Conservation (phyloP, 2,113 vertebrate species). For the Lanius collurio region DNA sequence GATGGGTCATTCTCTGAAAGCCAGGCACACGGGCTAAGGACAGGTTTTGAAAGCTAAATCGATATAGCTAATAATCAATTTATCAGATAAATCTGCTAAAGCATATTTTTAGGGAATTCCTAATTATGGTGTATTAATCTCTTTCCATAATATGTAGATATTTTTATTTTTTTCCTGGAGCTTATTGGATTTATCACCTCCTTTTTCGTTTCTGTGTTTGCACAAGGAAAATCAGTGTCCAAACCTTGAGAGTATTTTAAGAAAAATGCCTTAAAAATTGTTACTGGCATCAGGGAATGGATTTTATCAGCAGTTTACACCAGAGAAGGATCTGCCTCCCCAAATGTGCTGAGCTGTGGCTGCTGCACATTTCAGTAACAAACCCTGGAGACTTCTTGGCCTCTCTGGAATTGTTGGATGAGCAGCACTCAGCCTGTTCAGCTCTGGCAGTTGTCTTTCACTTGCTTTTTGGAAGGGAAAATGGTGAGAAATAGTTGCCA, state of each 20-base stretch:
- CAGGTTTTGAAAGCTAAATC: too few species aligned
- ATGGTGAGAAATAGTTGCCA: background rate
- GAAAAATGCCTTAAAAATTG: background rate
- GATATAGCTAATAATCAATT: too few species aligned
- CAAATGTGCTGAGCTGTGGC: background rate
- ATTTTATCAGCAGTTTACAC: background rate
- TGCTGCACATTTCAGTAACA: background rate
- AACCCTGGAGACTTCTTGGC: background rate
- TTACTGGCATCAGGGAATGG: background rate
- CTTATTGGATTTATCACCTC: background rate
- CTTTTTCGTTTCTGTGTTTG: background rate
- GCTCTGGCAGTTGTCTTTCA: background rate
- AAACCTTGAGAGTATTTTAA: background rate
- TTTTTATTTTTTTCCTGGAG: background rate
- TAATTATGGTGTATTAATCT: background rate
- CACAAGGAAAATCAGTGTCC: background rate
- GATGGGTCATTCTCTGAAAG: background rate
- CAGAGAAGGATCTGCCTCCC: background rate
- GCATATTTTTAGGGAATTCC: background rate
- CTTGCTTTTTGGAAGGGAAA: constrained; percentile 19
- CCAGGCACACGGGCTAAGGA: too few species aligned
- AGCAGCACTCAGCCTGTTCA: background rate
- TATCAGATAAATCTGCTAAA: too few species aligned
- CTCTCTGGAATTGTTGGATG: background rate
- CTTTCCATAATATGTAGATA: background rate